Conservation (phyloP, 2,113 vertebrate genomes). For the Ochotona curzoniae region DNA sequence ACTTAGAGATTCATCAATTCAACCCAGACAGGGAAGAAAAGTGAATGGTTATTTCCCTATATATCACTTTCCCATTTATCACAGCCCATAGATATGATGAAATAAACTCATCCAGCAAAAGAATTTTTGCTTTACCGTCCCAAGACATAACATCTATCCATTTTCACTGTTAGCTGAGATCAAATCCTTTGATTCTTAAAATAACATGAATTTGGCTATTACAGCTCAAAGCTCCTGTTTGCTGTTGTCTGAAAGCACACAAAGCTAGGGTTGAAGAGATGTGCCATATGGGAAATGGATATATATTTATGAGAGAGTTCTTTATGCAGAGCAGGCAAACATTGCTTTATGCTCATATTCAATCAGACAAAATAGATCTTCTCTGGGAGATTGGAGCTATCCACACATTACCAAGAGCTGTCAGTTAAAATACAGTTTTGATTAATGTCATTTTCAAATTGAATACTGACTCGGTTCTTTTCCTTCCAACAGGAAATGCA, state of each 20-base stretch:
- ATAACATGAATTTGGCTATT: slow-evolving; percentile 43
- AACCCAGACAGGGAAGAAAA: slow-evolving; percentile 25
- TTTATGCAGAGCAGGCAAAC: slow-evolving; percentile 63
- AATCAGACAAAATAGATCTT: slow-evolving; percentile 69
- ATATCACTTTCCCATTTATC: slow-evolving; percentile 45
- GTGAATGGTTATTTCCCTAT: slow-evolving; percentile 49
- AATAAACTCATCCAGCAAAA: slow-evolving; percentile 58
- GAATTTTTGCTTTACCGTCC: slow-evolving; percentile 33
- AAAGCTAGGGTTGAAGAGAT: slow-evolving; percentile 43
- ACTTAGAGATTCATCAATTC: slow-evolving; percentile 45
- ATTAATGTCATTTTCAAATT: slow-evolving; percentile 80
- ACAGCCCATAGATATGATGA: neutral
- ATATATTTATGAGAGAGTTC: slow-evolving; percentile 49
- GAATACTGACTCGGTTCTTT: slow-evolving; percentile 70
- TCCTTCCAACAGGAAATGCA: slow-evolving; percentile 83
- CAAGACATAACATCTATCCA: slow-evolving; percentile 26
- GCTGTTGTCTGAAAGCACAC: neutral
- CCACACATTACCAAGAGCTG: slow-evolving; percentile 68
- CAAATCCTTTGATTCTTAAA: slow-evolving; percentile 64
- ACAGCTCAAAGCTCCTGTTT: slow-evolving; percentile 30
- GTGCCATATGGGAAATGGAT: slow-evolving; percentile 60
- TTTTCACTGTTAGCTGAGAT: slow-evolving; percentile 51
- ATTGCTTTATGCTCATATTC: slow-evolving; percentile 69
- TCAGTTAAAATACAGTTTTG: slow-evolving; percentile 81
- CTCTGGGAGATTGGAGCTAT: slow-evolving; percentile 53